Evolutionary conservation across 2,113 vertebrate species (phyloP).

Genomic region (Empidonax traillii): DNA sequence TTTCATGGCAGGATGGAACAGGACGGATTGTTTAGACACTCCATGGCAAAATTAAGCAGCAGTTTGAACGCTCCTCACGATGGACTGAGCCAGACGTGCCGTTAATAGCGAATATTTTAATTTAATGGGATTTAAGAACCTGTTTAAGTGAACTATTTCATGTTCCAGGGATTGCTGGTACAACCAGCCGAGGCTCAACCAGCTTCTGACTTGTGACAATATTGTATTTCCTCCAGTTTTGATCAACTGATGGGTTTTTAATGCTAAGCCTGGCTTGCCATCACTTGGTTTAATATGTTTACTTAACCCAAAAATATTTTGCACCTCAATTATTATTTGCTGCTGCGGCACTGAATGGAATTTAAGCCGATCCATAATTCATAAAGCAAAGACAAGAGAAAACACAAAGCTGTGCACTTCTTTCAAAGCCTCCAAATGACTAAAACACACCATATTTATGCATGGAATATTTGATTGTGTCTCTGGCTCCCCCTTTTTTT

Average conservation of each 20-base stretch:
- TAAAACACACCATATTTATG: constrained; percentile 75
- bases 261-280: constrained; percentile 31
- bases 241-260: constrained; percentile 56
- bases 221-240: constrained; percentile 39
- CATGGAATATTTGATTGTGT: constrained; percentile 72
- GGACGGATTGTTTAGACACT: neutral
- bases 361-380: constrained; percentile 75
- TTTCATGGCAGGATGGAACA: neutral
- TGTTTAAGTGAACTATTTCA: constrained; percentile 64
- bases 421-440: constrained; percentile 74
- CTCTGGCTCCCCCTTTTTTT: neutral
- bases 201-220: constrained; percentile 37
- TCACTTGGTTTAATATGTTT: constrained; percentile 65
- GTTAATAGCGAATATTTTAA: constrained; percentile 56
- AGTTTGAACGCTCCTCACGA: constrained; percentile 32
- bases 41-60: neutral
- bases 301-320: constrained; percentile 68
- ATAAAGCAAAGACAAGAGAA: constrained; percentile 70
- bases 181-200: neutral
- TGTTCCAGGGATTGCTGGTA: constrained; percentile 23
- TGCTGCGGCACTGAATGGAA: constrained; percentile 59
- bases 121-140: constrained; percentile 53
- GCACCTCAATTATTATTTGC: constrained; percentile 70
- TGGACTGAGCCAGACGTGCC: neutral
- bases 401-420: constrained; percentile 72